Base-by-base conservation (phyloP, 64 coral and sea anemone species). In the Stylophora pistillata region DNA sequence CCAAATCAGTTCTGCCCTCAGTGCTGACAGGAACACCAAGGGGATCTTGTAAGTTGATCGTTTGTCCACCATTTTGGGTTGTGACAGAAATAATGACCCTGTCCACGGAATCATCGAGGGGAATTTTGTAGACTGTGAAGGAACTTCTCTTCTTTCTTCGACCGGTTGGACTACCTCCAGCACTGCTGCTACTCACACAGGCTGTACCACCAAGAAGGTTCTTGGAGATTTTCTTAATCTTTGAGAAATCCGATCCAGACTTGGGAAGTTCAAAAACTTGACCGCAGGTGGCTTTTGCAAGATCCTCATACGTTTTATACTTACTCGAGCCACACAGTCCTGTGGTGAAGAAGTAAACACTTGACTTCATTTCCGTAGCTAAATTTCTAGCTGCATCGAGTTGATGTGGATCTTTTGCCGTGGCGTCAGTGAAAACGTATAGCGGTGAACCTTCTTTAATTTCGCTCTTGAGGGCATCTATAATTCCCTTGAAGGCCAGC, bases 221-320 rank as follows among this genome's bases (percentile, higher is more conserved):
- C n/a, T 88, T 78, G 2, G 89, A 58, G 6, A 91, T 28, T 18
- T 27, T 76, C 34, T 78, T 76, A 0, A 95, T 79, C 60, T 86
- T 77, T 5, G 63, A 26, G 32, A 95, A 34, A 6, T 88, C 85
- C 21, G 29, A 57, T 32, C 84, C 69, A 16, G 13, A 47, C 33
- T 10, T 77, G 5, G 56, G 23, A 13, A 95, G 52, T 72, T 23
- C 61, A 30, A 91, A 69, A 31, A 95, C 82, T 77, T 84, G 75
- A 29, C 94, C 94, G 56, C 94, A 90, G 7, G 94, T 91, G 33
- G 87, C 52, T 10, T 56, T 81, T 13, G 89, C 94, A 71, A 91
- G 18, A 7, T 64, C 74, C 26, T 82, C 78, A 30, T 84, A 95
- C 0, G 86, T 71, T 16, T 88, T 77, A 75, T 69, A 87, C 37